phyloP scores from a whole-genome alignment of 2,113 vertebrate species.

The Glaucidium brasilianum region DNA sequence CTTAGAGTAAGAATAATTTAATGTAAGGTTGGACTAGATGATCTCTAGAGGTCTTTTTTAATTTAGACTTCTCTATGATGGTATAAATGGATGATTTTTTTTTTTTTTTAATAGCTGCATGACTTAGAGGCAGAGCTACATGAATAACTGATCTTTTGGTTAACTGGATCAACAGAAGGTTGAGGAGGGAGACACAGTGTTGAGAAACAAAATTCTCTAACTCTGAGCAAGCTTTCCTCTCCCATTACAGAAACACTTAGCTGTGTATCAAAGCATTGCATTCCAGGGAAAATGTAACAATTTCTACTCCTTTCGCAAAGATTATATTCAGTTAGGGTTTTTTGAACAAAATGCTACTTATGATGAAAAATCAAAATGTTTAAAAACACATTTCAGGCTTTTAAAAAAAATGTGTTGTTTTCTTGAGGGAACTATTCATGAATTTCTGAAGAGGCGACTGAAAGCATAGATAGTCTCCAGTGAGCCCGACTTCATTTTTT shows the following conservation, averaged over 20 bases:
- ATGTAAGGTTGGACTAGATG: not conserved
- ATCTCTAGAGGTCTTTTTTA: slow-evolving; percentile 43
- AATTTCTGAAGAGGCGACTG: slow-evolving; percentile 60
- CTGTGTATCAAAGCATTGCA: not conserved
- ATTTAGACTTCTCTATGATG: slow-evolving; percentile 3
- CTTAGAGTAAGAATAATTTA: slow-evolving; percentile 19
- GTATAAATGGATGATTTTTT: not conserved
- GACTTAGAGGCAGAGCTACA: not conserved
- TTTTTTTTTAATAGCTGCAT: not conserved
- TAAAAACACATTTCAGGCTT: slow-evolving; percentile 40
- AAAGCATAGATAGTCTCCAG: slow-evolving; percentile 53
- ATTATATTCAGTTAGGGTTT: not conserved
- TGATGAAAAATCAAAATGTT: slow-evolving; percentile 55
- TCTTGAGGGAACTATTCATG: slow-evolving; percentile 52
- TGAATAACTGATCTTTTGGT: slow-evolving; percentile 11
- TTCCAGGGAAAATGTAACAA: not conserved
- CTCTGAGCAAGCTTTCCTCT: not conserved
- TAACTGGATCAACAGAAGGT: not conserved
- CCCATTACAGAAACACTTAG: not conserved
- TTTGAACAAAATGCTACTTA: slow-evolving; percentile 38
- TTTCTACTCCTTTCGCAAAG: slow-evolving; percentile 15
- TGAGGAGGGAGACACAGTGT: not conserved
- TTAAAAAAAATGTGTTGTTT: slow-evolving; percentile 42
- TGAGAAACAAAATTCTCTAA: slow-evolving; percentile 14
- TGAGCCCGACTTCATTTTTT: slow-evolving; percentile 37